Evolutionary conservation across 2,113 vertebrate genomes (phyloP), one percentile per base, ranked within the genome.

Genomic region (Fulmarus glacialis): DNA sequence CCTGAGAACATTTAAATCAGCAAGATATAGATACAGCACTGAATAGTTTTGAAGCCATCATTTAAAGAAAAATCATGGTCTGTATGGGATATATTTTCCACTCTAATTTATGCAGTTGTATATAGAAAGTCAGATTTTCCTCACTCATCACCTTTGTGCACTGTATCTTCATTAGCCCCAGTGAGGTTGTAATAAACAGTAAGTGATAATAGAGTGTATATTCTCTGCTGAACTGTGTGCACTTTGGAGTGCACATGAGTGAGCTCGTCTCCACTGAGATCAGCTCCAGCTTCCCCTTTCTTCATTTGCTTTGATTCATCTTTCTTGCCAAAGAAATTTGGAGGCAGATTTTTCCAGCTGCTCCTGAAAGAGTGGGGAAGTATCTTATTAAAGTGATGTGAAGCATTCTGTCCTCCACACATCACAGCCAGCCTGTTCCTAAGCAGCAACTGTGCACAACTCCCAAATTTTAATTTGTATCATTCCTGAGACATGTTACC

Each of bases 311-410:
- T 86, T 82, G 55, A 59, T 89, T 81, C 29, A n/a, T 93, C 60
- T 70, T 84, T 79, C 83, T 84, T 96, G 93, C 91, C 93, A 94
- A 91, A 87, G 26, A 60, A 79, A 91, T 75, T 79, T 82, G 83
- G 84, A 96, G 64, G 43, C 77, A 74, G 87, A 91, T 78, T 89
- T 93, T 89, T 95, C 91, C 96, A 91, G 91, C 93, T 94, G 89
- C 89, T 96, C 60, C 80, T 78, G 67, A 80, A 89, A 83, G 83
- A 87, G 80, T 71, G 22, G 59, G n/a, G 38, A 87, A 66, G 43
- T 34, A 23, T 81, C 68, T 78, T 77, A 63, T 5, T 81, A 43
- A 86, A 90, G 64, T 55, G 89, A 89, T 84, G 83, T 48, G 80
- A 84, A 89, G 63, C 64, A n/a, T 92, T 85, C 78, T 95, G 87